Conservation (phyloP, 2,113 vertebrate species). For the Chascanopsetta lugubris region DNA sequence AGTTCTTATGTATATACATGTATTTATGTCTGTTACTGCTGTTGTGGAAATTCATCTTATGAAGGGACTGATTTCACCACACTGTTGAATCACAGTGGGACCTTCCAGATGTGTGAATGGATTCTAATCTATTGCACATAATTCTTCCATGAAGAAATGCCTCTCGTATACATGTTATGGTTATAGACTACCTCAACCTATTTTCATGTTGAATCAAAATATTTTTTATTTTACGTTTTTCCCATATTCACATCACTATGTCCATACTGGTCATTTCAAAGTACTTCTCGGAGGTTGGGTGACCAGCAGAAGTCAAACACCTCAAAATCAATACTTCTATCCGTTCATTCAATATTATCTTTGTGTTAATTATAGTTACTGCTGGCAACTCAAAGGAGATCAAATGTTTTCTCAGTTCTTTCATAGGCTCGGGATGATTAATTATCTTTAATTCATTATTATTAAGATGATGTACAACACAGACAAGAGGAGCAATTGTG, state of each 20-base stretch:
- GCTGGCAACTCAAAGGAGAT: too few species aligned
- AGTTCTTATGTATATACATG: not conserved
- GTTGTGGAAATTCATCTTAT: conserved; percentile 39
- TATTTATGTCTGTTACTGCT: conserved; percentile 47
- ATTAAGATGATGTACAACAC: too few species aligned
- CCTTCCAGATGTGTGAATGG: conserved; percentile 10
- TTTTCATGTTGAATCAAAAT: not conserved
- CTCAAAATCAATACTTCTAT: too few species aligned
- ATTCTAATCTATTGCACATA: conserved; percentile 45
- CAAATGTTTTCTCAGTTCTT: too few species aligned
- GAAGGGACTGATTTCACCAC: conserved; percentile 59
- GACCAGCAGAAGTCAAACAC: too few species aligned
- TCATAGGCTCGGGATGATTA: too few species aligned
- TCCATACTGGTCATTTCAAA: not conserved
- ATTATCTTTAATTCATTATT: too few species aligned
- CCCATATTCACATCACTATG: not conserved
- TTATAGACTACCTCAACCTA: conserved; percentile 66
- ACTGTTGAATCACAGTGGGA: conserved; percentile 12
- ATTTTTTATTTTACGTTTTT: conserved; percentile 6
- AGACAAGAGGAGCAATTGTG: too few species aligned
- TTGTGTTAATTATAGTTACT: too few species aligned
- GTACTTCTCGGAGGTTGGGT: too few species aligned
- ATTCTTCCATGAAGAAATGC: conserved; percentile 53
- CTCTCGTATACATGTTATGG: conserved; percentile 22
- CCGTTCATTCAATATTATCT: too few species aligned